phyloP scores from a whole-genome alignment of 1,140 invertebrate species.

The Cyphomyrmex costatus region DNA sequence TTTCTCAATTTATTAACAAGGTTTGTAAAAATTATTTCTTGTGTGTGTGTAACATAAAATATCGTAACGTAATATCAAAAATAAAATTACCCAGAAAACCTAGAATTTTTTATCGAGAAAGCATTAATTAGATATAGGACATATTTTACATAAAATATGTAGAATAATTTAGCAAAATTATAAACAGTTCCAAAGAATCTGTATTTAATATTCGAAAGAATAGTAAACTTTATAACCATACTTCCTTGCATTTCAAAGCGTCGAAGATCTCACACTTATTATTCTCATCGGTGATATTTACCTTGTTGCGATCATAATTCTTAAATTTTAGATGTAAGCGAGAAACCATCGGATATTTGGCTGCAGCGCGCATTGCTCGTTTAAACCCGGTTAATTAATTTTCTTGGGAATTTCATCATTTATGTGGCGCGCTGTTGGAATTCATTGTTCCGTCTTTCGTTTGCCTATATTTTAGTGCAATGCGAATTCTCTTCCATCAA shows the following conservation, averaged over 20 bases:
- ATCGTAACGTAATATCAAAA: not conserved
- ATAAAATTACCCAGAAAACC: not conserved
- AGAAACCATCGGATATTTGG: constrained; percentile 51
- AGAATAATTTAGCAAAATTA: not conserved
- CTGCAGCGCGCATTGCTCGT: constrained; percentile 13
- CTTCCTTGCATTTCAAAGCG: constrained; percentile 19
- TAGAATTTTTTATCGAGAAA: not conserved
- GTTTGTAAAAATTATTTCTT: not conserved
- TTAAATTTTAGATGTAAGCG: constrained; percentile 17
- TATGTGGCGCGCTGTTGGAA: constrained; percentile 45
- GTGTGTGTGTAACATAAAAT: not conserved
- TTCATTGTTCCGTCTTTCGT: constrained; percentile 32
- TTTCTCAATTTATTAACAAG: not conserved
- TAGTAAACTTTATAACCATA: not conserved
- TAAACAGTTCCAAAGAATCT: not conserved
- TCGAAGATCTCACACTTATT: not conserved
- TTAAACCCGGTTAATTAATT: constrained; percentile 73
- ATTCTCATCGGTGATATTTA: not conserved
- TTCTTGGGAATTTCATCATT: constrained; percentile 70
- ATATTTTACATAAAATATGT: not conserved
- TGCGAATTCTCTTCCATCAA: constrained; percentile 45
- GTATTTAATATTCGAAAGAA: not conserved
- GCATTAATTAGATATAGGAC: not conserved
- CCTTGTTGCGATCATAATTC: not conserved
- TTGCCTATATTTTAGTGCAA: constrained; percentile 11